Percentiles rank a stretch among this genome's conserved stretches.
Conservation (phyloP, 1,140 invertebrate species). For the Cotesia glomerata region DNA sequence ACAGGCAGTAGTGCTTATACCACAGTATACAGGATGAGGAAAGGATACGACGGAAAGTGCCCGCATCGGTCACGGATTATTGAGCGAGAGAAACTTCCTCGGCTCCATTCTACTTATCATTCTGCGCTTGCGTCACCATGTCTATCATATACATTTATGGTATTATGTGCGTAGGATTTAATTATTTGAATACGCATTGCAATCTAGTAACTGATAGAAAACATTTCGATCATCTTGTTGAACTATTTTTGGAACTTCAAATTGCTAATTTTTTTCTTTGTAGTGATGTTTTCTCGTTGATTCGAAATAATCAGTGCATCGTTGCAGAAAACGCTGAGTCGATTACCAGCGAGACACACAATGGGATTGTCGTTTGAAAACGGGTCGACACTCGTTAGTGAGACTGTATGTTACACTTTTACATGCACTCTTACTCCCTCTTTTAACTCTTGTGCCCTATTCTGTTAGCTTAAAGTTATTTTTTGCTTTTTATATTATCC, state of each 20-base stretch:
- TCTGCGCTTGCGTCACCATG: slow-evolving; percentile 1
- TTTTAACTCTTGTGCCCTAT: not conserved
- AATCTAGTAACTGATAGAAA: too few species aligned
- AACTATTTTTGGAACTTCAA: not conserved
- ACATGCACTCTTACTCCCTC: not conserved
- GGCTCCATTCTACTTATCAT: not conserved
- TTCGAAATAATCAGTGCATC: slow-evolving; percentile 18
- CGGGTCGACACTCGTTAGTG: slow-evolving; percentile 25
- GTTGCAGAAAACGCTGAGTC: slow-evolving; percentile 3
- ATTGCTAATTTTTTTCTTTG: not conserved
- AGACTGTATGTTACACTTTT: not conserved
- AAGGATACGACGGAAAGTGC: slow-evolving; percentile 1
- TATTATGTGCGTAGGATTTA: not conserved
- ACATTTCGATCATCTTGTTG: too few species aligned
- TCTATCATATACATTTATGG: not conserved
- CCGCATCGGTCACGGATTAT: slow-evolving; percentile 16
- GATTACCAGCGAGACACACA: slow-evolving; percentile 20
- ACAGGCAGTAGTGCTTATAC: not conserved
- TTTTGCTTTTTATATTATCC: not conserved
- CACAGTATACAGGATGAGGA: not conserved
- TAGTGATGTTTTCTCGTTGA: not conserved
- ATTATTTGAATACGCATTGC: too few species aligned
- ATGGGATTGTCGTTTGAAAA: slow-evolving; percentile 25
- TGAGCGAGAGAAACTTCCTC: not conserved
- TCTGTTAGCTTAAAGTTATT: not conserved